Base-by-base conservation (phyloP, 2,113 vertebrate species). In the Falco punctatus region DNA sequence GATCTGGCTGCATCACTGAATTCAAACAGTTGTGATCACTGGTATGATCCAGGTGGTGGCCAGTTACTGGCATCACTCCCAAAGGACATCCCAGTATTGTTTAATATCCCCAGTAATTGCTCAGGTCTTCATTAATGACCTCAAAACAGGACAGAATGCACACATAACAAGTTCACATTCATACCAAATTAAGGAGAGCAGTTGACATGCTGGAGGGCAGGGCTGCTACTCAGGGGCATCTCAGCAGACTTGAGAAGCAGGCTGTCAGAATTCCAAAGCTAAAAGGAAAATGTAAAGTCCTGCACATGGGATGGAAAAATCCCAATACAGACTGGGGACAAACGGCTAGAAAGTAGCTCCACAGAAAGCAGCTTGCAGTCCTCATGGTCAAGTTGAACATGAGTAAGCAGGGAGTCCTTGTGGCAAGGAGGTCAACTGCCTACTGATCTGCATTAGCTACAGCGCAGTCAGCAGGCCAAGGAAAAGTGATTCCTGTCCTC, bases 201-300 rank as follows among this genome's bases (percentile, higher is more conserved):
- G 42, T 0, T 49, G 51, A 49, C 40, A 58, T 0, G 5, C 40
- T 33, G 22, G 26, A 86, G 7, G 40, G 20, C 35, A 70, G 4
- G 28, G 24, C 46, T 66, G 12, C 55, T 78, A 51, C 33, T 72
- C 28, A 38, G n/a, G 7, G 28, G 22, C 35, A 73, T 44, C 55
- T 89, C 64, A 52, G 30, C 28, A 77, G 46, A 59, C 51, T 15
- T 57, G 30, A 78, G 26, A 74, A 90, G 66, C 5, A 65, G 20
- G 12, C 42, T 40, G 6, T 21, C 40, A 81, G 46, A 78, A 66
- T 21, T 30, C 66, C 46, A 81, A 38, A 80, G 30, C 6, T 94
- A 51, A 57, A 88, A 93, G 7, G 49, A 81, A 57, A 87, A 65
- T 1, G 4, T 18, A 0, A 79, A 72, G 24, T 38, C 15, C 69